Evolutionary conservation across 2,797 vertebrate species (phyloP), one percentile per base, ranked within the genome.

Genomic region (Megaceryle alcyon): DNA sequence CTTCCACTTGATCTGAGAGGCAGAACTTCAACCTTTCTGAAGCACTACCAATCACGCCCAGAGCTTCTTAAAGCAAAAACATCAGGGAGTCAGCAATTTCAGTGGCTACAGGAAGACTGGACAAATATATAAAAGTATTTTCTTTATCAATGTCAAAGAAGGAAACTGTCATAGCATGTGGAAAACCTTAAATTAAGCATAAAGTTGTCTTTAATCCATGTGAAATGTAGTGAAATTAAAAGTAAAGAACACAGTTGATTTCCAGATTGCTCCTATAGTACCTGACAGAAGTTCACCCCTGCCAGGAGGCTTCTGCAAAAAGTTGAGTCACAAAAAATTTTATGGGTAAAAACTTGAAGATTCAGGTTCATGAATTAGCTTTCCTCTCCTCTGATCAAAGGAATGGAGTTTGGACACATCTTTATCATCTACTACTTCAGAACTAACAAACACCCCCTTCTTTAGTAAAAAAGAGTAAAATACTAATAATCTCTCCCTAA

Each of bases 21-120:
- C 33, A 95, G 86, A 89, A 71, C 68, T 80, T 85, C 69, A 94
- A 69, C 33, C 71, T 37, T 77, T 56, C 64, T 85, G 68, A 94
- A 92, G 81, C 79, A 57, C 1, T 92, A 73, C 72, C 54, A 90
- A 65, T 86, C 88, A 90, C 44, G 39, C 35, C 54, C 35, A 43
- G 9, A 79, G 85, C 59, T 79, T 56, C 82, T 79, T 12, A 56
- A 78, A 83, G 85, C 39, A 72, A 83, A 7, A 79, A 43, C 8
- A 15, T 5, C 48, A 60, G 71, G 71, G 25, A 57, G 69, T 86
- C 87, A 92, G 85, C 56, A 6, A 83, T 89, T 87, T 76, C 80
- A 79, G 53, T 72, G 28, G 61, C 57, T 79, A 57, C 60, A 80
- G 63, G 70, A 66, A 88, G 51, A 59, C 54, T 79, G 53, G 79